Evolutionary conservation across 2,113 vertebrate species (phyloP).

Genomic region (Corapipo altera): DNA sequence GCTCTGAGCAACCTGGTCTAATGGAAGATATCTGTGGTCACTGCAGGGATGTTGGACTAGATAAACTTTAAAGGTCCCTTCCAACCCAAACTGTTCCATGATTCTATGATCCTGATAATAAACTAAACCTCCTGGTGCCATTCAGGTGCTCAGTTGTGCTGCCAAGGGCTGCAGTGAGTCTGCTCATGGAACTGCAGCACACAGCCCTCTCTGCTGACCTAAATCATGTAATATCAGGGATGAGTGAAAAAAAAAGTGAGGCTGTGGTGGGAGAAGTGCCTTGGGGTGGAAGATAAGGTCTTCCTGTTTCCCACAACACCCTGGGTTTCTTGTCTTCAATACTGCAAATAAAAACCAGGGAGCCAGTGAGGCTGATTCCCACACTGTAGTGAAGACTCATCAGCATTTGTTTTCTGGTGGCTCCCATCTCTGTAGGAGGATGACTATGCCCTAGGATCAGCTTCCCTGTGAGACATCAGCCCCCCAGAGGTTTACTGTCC

Average conservation of each 20-base stretch:
- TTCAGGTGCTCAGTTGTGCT: background rate
- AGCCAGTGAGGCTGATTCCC: background rate
- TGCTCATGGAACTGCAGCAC: background rate
- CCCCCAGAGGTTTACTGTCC: fast-evolving
- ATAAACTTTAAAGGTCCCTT: background rate
- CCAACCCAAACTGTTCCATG: background rate
- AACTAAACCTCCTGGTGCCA: background rate
- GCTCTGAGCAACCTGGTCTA: background rate
- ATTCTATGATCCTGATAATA: background rate
- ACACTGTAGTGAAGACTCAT: background rate
- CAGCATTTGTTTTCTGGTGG: background rate
- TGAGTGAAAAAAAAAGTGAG: background rate
- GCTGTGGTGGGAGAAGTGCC: background rate
- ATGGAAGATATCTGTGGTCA: background rate
- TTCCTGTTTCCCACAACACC: slow-evolving; percentile 50
- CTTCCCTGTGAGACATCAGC: fast-evolving
- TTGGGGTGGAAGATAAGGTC: slow-evolving; percentile 36
- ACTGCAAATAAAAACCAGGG: background rate
- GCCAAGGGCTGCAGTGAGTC: background rate
- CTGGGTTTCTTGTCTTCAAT: slow-evolving; percentile 20
- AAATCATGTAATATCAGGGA: background rate
- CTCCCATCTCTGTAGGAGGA: background rate
- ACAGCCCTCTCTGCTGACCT: background rate
- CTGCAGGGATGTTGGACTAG: background rate
- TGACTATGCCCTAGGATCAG: background rate